A percentile compares a stretch with the other conserved stretches of the same genome.
phyloP scores from a whole-genome alignment of 1,140 invertebrate species.

The Rhyzopertha dominica region DNA sequence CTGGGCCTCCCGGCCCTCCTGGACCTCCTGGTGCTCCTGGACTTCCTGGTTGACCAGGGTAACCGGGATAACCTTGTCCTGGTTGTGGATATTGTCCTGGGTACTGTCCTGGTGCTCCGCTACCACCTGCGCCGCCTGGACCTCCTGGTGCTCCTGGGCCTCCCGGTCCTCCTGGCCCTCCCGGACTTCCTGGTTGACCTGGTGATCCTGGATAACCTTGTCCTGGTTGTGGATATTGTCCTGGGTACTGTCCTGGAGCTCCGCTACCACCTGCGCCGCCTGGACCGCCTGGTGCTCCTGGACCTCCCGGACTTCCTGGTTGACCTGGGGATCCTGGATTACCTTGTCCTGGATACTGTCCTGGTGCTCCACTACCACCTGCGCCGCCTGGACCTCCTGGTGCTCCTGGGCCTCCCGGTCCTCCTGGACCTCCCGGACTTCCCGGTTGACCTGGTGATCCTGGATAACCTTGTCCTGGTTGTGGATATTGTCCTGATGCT shows the following conservation, averaged over 20 bases:
- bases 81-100: slow-evolving; percentile 23
- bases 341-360: slow-evolving; percentile 25
- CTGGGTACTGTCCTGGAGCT: too few species aligned
- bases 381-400: slow-evolving; percentile 24
- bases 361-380: slow-evolving; percentile 20
- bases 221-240: too few species aligned
- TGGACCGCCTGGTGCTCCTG: too few species aligned
- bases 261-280: too few species aligned
- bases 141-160: slow-evolving; percentile 24
- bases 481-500: too few species aligned
- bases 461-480: too few species aligned
- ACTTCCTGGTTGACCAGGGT: slow-evolving; percentile 30
- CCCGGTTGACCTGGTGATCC: slow-evolving; percentile 26
- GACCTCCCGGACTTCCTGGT: slow-evolving; percentile 19
- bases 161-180: slow-evolving; percentile 26
- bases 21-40: slow-evolving; percentile 11
- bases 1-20: slow-evolving; percentile 17
- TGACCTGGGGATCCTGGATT: slow-evolving; percentile 25
- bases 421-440: slow-evolving; percentile 16
- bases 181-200: slow-evolving; percentile 23
- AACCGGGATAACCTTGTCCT: slow-evolving; percentile 29
- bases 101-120: slow-evolving; percentile 7
- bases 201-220: slow-evolving; percentile 25
- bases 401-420: slow-evolving; percentile 21
- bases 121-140: slow-evolving; percentile 27